These are phyloP conservation scores for Ursus arctos DNA, from an alignment of 2,113 vertebrate species.

Conservation along the genomic window DNA sequence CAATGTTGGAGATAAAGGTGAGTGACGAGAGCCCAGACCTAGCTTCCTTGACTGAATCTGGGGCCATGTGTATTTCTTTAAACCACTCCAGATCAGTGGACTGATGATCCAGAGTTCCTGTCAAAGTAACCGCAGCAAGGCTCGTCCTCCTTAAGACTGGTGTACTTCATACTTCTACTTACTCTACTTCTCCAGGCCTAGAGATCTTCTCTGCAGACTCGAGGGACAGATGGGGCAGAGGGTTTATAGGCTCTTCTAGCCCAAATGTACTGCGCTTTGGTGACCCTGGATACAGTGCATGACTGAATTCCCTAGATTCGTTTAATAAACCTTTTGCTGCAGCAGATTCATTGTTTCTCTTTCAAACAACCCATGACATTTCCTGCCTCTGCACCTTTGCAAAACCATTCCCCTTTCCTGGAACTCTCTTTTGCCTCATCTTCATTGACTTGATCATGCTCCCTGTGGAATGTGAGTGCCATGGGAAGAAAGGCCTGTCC, in stretches of 20 bases:
- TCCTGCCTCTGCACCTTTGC: not conserved
- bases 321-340: not conserved
- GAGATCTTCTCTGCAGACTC: not conserved
- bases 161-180: not conserved
- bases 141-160: not conserved
- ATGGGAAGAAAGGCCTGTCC: not conserved
- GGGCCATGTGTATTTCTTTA: not conserved
- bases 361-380: not conserved
- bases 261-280: not conserved
- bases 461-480: not conserved
- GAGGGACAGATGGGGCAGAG: not conserved
- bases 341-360: not conserved
- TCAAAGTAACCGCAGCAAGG: not conserved
- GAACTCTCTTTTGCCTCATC: not conserved
- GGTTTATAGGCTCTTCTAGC: not conserved
- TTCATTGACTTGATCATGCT: not conserved
- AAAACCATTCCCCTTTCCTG: not conserved
- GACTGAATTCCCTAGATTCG: not conserved
- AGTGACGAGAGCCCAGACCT: not conserved
- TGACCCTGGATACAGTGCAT: not conserved
- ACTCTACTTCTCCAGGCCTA: not conserved
- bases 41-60: not conserved
- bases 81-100: not conserved
- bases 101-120: not conserved
- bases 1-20: not conserved